Evolutionary conservation across 2,888 invertebrate species (phyloP).

Genomic region (Andrena minutula): DNA sequence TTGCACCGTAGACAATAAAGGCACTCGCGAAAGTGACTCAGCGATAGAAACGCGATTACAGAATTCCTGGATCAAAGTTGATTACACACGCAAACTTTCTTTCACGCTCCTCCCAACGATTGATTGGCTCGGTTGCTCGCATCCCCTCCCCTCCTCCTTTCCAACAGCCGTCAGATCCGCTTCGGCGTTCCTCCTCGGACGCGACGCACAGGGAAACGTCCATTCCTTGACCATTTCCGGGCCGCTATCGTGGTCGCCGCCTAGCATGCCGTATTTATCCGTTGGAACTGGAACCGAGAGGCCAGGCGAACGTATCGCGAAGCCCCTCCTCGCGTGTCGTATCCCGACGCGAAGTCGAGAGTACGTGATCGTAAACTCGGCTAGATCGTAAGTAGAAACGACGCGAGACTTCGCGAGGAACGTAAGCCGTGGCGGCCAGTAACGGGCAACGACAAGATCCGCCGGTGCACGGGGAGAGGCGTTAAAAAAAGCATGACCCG

Average conservation of each 20-base stretch:
- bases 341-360: constrained; percentile 20
- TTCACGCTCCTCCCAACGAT: not conserved
- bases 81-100: no score
- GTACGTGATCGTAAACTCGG: constrained; percentile 29
- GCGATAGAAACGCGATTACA: no score
- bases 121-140: constrained; percentile 1
- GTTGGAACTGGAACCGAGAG: constrained; percentile 15
- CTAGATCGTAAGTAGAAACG: constrained; percentile 12
- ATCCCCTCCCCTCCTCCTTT: not conserved
- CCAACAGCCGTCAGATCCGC: constrained; percentile 23
- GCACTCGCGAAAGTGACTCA: no score
- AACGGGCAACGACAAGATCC: constrained; percentile 1
- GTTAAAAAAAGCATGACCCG: constrained; percentile 10
- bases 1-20: no score
- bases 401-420: not conserved
- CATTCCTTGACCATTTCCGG: constrained; percentile 58
- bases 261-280: constrained; percentile 47
- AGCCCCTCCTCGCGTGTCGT: constrained; percentile 28
- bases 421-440: not conserved
- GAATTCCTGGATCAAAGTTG: not conserved
- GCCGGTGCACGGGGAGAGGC: not conserved
- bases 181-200: constrained; percentile 17
- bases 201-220: constrained; percentile 56
- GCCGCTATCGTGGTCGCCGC: constrained; percentile 38
- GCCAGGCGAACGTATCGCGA: constrained; percentile 27